These are phyloP conservation scores for Sander lucioperca DNA, from an alignment of 2,113 vertebrate species.

Conservation along the genomic window DNA sequence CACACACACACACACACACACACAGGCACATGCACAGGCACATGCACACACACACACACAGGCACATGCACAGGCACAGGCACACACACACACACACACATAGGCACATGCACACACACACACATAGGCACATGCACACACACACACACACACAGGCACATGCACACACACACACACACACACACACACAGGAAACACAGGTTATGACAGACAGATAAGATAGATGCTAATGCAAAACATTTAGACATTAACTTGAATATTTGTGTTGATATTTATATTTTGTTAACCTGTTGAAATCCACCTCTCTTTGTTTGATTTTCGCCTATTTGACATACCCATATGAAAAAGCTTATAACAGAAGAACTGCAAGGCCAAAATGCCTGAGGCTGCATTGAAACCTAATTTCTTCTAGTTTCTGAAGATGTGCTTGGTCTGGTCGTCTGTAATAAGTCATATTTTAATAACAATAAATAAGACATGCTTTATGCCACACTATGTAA, in stretches of 20 bases:
- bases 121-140: neutral
- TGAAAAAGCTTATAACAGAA: too few relatives aligned
- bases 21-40: too few relatives aligned
- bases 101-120: neutral
- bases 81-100: neutral
- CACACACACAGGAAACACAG: neutral
- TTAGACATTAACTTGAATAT: neutral
- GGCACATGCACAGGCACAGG: neutral
- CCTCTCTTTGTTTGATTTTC: too few relatives aligned
- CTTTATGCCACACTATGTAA: too few relatives aligned
- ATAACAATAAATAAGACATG: too few relatives aligned
- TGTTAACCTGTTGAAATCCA: neutral
- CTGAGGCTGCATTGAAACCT: too few relatives aligned
- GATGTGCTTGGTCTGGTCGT: too few relatives aligned
- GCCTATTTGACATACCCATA: too few relatives aligned
- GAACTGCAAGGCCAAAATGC: too few relatives aligned
- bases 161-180: neutral
- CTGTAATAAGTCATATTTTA: too few relatives aligned
- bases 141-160: neutral
- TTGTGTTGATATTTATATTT: constrained; percentile 8
- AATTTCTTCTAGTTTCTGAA: too few relatives aligned
- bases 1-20: neutral
- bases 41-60: neutral
- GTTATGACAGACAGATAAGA: neutral
- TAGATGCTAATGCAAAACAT: neutral